Evolutionary conservation across 2,113 vertebrate genomes (phyloP).

Genomic region (Gadus macrocephalus): DNA sequence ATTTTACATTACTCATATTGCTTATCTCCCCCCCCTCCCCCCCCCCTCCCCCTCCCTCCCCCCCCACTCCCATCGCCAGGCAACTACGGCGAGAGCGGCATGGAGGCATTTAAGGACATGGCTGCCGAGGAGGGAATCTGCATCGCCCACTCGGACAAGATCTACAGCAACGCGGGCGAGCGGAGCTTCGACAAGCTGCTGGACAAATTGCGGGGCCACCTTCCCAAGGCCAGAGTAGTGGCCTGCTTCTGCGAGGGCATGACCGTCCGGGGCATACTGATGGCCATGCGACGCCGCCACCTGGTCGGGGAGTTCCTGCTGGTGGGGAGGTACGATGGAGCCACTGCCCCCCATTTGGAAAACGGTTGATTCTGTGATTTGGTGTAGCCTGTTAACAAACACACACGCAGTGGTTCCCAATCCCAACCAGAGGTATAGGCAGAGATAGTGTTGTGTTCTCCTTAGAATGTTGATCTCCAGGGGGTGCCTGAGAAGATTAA

Average conservation of each 20-base stretch:
- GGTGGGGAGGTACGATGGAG: conserved; percentile 81
- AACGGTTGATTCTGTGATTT: too few species aligned
- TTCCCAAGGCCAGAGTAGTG: conserved; percentile 94
- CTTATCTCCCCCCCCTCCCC: too few species aligned
- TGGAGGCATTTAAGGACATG: conserved; percentile 99
- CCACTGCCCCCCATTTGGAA: too few species aligned
- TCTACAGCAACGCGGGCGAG: conserved; percentile 97
- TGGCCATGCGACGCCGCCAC: conserved; percentile 91
- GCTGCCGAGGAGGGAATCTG: conserved; percentile 94
- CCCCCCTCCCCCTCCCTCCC: too few species aligned
- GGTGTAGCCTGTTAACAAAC: too few species aligned
- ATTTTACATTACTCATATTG: too few species aligned
- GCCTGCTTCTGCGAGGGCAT: conserved; percentile 98
- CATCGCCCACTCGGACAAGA: conserved; percentile 98
- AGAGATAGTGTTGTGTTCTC: too few species aligned
- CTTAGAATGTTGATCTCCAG: too few species aligned
- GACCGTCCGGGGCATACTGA: conserved; percentile 93
- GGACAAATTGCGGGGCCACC: conserved; percentile 85
- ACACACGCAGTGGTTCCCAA: too few species aligned
- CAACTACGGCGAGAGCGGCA: conserved; percentile 98
- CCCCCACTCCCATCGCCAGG: conserved; percentile 62
- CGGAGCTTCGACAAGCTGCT: conserved; percentile 90
- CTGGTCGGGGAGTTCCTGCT: conserved; percentile 91
- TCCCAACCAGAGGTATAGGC: too few species aligned
- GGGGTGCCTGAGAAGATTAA: too few species aligned